Evolutionary conservation across 2,113 vertebrate species (phyloP).

Genomic region (Alligator mississippiensis): DNA sequence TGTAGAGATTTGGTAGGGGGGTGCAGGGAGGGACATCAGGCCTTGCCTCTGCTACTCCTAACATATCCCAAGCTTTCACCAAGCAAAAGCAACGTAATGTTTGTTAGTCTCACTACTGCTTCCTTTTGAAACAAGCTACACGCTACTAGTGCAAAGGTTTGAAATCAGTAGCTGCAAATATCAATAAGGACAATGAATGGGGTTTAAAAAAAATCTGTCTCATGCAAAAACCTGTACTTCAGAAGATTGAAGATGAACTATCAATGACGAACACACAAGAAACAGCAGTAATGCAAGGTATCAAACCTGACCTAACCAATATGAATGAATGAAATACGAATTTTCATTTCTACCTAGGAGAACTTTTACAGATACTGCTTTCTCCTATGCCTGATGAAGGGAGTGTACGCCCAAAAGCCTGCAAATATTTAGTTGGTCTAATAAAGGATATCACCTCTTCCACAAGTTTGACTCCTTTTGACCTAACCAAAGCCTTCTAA

Average conservation of each 20-base stretch:
- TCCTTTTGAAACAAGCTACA: background rate
- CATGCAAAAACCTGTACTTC: background rate
- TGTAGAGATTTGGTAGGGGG: too few species aligned
- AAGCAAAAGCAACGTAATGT: background rate
- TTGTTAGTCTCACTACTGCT: background rate
- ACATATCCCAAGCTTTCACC: background rate
- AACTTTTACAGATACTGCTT: too few species aligned
- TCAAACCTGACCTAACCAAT: background rate
- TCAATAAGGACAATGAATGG: fast-evolving
- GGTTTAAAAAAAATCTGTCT: background rate
- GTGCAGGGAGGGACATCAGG: fast-evolving
- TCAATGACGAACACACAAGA: fast-evolving
- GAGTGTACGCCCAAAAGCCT: too few species aligned
- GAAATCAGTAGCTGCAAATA: background rate
- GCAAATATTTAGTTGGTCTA: too few species aligned
- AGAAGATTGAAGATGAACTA: background rate
- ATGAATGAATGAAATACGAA: too few species aligned
- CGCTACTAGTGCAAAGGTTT: fast-evolving
- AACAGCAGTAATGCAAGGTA: background rate
- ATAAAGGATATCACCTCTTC: too few species aligned
- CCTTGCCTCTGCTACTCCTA: background rate
- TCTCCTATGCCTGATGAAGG: too few species aligned
- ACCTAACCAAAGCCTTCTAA: background rate
- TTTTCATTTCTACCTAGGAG: too few species aligned
- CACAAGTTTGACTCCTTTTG: background rate